phyloP scores from a whole-genome alignment of 2,888 invertebrate species.

The Nymphalis polychloros region DNA sequence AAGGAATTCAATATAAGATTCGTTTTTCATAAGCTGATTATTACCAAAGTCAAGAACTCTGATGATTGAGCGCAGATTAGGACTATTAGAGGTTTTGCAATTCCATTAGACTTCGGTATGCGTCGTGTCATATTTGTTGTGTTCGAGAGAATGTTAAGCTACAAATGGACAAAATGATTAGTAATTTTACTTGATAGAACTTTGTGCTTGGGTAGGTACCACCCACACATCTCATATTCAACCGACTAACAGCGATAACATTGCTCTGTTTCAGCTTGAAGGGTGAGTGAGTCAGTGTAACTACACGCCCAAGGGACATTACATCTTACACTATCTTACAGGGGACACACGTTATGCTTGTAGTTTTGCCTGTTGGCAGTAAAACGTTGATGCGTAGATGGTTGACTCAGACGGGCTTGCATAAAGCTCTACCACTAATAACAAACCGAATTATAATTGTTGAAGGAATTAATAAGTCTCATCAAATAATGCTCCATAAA shows the following conservation, averaged over 20 bases:
- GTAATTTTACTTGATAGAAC: background rate
- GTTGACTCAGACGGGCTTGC: background rate
- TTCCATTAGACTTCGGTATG: slow-evolving; percentile 48
- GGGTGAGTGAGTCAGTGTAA: background rate
- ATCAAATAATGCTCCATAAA: slow-evolving; percentile 3
- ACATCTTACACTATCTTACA: too few species aligned
- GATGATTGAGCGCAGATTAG: slow-evolving; percentile 58
- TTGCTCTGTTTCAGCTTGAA: too few species aligned
- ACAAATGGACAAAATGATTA: background rate
- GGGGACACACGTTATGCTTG: too few species aligned
- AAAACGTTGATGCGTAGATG: background rate
- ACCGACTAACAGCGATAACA: too few species aligned
- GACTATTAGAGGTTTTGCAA: slow-evolving; percentile 56
- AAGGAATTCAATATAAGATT: slow-evolving; percentile 42
- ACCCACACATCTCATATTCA: too few species aligned
- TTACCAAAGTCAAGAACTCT: slow-evolving; percentile 46
- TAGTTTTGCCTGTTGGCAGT: too few species aligned
- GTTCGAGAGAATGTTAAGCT: slow-evolving; percentile 10
- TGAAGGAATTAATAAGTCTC: background rate
- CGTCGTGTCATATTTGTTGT: slow-evolving; percentile 16
- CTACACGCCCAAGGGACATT: too few species aligned
- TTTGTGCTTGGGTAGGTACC: too few species aligned
- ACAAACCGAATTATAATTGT: background rate
- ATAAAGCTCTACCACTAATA: background rate
- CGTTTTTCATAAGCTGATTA: slow-evolving; percentile 45